Percentiles rank a stretch among this genome's conserved stretches.
phyloP scores from a whole-genome alignment of 1,140 invertebrate species.

The Procambarus virginalis region DNA sequence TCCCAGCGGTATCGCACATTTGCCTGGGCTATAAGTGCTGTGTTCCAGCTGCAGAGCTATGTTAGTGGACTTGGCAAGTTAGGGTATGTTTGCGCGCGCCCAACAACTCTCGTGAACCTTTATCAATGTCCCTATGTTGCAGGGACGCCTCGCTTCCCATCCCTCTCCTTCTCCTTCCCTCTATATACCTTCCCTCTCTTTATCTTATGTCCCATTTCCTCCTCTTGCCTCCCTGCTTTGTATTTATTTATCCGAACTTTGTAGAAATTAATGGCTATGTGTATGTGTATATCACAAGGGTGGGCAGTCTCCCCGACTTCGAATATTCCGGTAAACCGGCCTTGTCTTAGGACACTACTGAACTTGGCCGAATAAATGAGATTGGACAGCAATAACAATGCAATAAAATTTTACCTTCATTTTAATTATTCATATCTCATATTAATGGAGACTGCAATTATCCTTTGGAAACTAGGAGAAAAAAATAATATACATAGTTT shows the following conservation, averaged over 20 bases:
- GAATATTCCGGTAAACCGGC: conserved; percentile 14
- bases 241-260: conserved; percentile 54
- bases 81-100: conserved; percentile 56
- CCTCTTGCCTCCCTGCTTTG: conserved; percentile 22
- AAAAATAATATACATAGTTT: conserved; percentile 44
- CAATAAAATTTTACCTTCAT: conserved; percentile 57
- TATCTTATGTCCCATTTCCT: conserved; percentile 27
- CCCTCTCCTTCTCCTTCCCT: conserved; percentile 36
- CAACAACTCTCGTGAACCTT: conserved; percentile 63
- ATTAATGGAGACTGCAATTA: conserved; percentile 63
- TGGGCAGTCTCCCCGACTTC: conserved; percentile 8
- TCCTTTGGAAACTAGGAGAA: conserved; percentile 58
- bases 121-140: conserved; percentile 60
- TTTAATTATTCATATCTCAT: conserved; percentile 66
- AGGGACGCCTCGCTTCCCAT: conserved; percentile 35
- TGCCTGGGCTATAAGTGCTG: conserved; percentile 61
- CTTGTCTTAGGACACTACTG: conserved; percentile 21
- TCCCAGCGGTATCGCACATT: conserved; percentile 65
- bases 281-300: conserved; percentile 31
- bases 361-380: conserved; percentile 40
- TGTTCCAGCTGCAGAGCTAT: conserved; percentile 58
- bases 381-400: conserved; percentile 51
- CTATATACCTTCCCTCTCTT: conserved; percentile 26
- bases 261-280: conserved; percentile 22
- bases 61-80: conserved; percentile 64